These are phyloP conservation scores for Listronotus oregonensis DNA, from an alignment of 1,140 invertebrate genomes.

Conservation along the genomic window DNA sequence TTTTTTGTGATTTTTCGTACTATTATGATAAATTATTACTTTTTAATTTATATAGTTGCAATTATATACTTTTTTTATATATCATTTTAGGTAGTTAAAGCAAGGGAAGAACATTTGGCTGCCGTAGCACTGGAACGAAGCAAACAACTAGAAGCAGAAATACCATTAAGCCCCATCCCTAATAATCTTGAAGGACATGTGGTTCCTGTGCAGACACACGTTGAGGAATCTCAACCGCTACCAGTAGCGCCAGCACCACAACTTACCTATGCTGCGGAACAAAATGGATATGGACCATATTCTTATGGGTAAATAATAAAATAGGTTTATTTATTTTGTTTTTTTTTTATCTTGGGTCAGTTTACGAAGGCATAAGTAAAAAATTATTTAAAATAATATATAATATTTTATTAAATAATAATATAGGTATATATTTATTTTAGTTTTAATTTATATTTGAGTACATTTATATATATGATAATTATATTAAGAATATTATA, in stretches of 20 bases:
- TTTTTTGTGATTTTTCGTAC: no score
- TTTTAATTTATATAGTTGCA: no score
- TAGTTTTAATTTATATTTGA: no score
- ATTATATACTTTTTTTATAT: no score
- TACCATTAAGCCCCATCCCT: conserved; percentile 42
- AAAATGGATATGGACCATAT: conserved; percentile 21
- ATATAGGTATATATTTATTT: no score
- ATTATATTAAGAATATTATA: no score
- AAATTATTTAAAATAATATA: neutral
- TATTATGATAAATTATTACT: no score
- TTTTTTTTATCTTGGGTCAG: no score
- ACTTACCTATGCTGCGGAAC: conserved; percentile 40
- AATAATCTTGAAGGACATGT: conserved; percentile 30
- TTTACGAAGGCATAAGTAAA: no score
- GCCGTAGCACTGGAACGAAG: conserved; percentile 43
- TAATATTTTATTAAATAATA: no score
- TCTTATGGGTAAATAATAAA: conserved; percentile 35
- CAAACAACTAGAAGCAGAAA: conserved; percentile 32
- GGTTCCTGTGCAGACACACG: conserved; percentile 41
- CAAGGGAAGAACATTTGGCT: conserved; percentile 49
- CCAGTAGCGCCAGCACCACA: conserved; percentile 26
- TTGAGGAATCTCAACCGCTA: conserved; percentile 7
- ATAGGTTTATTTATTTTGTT: neutral
- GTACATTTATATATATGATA: no score
- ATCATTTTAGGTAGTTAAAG: conserved; percentile 46